Evolutionary conservation across 35 echinoderm and acorn worm genomes (phyloP), one percentile per base, ranked within the genome.

Genomic region (Stichopus chloronotus): DNA sequence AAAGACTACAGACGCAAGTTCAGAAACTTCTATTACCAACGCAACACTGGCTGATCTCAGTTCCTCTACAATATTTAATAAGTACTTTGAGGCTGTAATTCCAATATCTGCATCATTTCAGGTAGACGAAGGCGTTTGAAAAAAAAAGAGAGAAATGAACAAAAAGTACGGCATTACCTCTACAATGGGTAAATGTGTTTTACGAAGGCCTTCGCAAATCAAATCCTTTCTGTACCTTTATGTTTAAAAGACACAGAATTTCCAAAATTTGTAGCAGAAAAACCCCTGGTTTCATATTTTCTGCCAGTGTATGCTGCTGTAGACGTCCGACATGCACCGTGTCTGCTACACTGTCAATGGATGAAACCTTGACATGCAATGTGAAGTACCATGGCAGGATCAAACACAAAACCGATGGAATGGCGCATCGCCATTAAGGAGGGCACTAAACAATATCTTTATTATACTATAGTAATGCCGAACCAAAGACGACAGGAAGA

Each of bases 381-480:
- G 79, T 82, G 8, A 11, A 52, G 7, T 82, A 82, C 55, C 52
- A 8, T 30, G 79, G 79, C 7, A 8, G 17, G 11, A 13, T 82
- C 30, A 82, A 82, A 56, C 79, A 82, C 79, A n/a, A n/a, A n/a
- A n/a, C n/a, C n/a, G n/a, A n/a, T n/a, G n/a, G n/a, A n/a, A n/a
- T n/a, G n/a, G n/a, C n/a, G n/a, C n/a, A n/a, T n/a, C n/a, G n/a
- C n/a, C n/a, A n/a, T n/a, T 56, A 87, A 87, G 21, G 55, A 22
- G 4, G 84, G 59, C 4, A 56, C 11, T 12, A 43, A 43, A 43
- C 55, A 87, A 87, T 87, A 59, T 21, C 57, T 87, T 8, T 87
- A 87, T 21, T 87, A 87, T 21, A 14, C 84, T 9, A 87, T 87
- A 7, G 84, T 87, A 2, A 87, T 87, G 53, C 84, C 84, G 4